These are phyloP conservation scores for Trichogramma dendrolimi DNA, from an alignment of 2,888 invertebrate genomes.

Conservation along the genomic window DNA sequence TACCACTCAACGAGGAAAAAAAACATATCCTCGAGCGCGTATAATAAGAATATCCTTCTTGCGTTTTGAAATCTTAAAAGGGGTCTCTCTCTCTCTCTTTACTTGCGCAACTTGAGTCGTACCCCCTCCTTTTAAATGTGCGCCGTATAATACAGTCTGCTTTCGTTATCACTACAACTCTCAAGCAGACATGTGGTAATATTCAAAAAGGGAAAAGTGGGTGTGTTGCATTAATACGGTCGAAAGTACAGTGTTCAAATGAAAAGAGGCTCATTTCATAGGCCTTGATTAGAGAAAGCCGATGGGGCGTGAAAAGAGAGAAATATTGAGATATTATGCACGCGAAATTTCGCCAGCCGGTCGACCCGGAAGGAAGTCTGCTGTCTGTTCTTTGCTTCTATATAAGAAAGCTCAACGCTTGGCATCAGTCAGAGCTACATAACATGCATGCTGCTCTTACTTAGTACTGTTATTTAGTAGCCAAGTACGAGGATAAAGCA, in stretches of 20 bases:
- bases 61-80: no score
- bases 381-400: conserved; percentile 44
- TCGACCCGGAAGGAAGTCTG: conserved; percentile 43
- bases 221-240: conserved; percentile 34
- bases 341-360: conserved; percentile 28
- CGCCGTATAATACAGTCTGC: no score
- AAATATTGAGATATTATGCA: conserved; percentile 52
- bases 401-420: conserved; percentile 49
- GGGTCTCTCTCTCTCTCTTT: no score
- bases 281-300: conserved; percentile 46
- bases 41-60: no score
- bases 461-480: conserved; percentile 38
- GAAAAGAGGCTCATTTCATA: conserved; percentile 27
- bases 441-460: no score
- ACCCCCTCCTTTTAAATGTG: no score
- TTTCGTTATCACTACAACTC: no score
- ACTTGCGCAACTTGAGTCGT: no score
- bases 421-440: background rate
- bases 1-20: background rate
- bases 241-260: no score
- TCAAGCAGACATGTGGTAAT: conserved; percentile 41
- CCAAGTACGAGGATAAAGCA: conserved; percentile 14
- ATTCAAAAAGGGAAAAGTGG: conserved; percentile 46
- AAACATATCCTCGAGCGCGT: background rate
- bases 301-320: conserved; percentile 26